A percentile compares a stretch with the other conserved stretches of the same genome.
These are phyloP conservation scores for Chouioia cunea DNA, from an alignment of 2,888 invertebrate species.

Conservation along the genomic window DNA sequence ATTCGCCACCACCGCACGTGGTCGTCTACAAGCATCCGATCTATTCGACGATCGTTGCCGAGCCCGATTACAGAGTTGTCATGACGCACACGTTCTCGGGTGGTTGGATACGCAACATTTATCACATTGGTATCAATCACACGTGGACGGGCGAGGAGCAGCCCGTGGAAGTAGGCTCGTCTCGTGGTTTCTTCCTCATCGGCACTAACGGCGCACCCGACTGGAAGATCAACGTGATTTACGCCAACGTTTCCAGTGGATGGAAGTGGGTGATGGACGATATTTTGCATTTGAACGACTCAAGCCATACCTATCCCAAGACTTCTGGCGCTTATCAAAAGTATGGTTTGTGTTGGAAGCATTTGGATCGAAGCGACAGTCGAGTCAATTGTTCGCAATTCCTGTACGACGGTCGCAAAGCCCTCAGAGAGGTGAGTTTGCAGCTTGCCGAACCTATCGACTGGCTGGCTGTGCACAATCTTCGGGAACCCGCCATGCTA, in stretches of 20 bases:
- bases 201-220: no score
- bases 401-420: not conserved
- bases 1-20: not conserved
- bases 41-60: not conserved
- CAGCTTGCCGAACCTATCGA: constrained; percentile 1
- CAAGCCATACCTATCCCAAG: no score
- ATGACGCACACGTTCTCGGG: constrained; percentile 16
- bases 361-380: not conserved
- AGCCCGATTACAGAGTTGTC: constrained; percentile 21
- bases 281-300: not conserved
- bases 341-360: constrained; percentile 18
- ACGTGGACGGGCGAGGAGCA: not conserved
- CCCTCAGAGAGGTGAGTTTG: not conserved
- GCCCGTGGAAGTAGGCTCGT: no score
- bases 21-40: not conserved
- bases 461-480: constrained; percentile 25
- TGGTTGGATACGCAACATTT: constrained; percentile 10
- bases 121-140: constrained; percentile 12
- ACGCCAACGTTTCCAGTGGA: no score
- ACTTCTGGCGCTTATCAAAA: not conserved
- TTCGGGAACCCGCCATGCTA: not conserved
- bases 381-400: constrained; percentile 30
- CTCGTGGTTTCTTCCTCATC: no score
- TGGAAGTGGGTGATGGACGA: not conserved
- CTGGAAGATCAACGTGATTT: no score